These are phyloP conservation scores for Rhynchonycteris naso DNA, from an alignment of 2,797 vertebrate species.

Conservation along the genomic window DNA sequence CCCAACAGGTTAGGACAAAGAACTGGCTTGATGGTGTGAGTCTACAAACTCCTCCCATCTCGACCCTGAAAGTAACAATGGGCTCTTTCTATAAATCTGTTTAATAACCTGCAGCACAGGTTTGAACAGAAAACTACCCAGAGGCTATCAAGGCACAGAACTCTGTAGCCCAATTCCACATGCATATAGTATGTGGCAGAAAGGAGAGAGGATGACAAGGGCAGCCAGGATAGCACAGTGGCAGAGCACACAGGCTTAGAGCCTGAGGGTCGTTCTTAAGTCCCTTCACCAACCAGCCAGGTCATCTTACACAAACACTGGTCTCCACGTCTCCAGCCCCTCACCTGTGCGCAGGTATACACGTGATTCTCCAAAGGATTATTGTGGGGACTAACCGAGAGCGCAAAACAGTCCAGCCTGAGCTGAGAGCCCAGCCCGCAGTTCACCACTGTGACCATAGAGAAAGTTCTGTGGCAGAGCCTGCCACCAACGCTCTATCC, in stretches of 20 bases:
- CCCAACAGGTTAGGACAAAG: neutral
- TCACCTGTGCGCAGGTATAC: neutral
- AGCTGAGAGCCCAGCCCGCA: rapidly evolving
- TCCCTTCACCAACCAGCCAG: neutral
- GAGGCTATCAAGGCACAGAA: neutral
- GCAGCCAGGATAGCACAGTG: neutral
- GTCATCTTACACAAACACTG: neutral
- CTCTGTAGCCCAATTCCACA: neutral
- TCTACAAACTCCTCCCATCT: neutral
- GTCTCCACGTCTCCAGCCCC: neutral
- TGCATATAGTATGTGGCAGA: neutral
- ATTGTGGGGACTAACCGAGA: neutral
- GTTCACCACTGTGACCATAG: rapidly evolving
- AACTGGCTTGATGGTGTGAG: neutral
- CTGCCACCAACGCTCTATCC: rapidly evolving
- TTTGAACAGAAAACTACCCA: neutral
- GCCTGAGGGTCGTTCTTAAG: neutral
- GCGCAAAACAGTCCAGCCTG: neutral
- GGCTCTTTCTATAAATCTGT: neutral
- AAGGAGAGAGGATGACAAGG: neutral
- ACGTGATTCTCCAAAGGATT: neutral
- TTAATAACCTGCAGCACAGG: neutral
- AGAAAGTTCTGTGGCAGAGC: too few species aligned
- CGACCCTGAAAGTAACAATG: neutral
- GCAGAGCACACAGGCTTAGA: neutral